A percentile compares a stretch with the other conserved stretches of the same genome.
Conservation (phyloP, 1,140 invertebrate genomes). For the Drosophila athabasca region DNA sequence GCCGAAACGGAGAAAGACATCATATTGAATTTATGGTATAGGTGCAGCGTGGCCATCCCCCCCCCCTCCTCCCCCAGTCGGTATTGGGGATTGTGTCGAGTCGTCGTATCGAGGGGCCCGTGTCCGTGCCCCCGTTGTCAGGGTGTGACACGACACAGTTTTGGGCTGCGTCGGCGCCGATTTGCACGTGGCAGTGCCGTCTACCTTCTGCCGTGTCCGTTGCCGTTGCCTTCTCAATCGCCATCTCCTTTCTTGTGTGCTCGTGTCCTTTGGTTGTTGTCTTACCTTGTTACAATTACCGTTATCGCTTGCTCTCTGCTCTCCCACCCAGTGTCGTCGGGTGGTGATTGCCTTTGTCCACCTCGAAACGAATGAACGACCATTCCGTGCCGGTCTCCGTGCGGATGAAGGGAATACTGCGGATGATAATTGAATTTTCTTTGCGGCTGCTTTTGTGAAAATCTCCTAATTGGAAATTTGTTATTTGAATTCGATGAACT, state of each 20-base stretch:
- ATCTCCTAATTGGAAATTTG: conserved; percentile 75
- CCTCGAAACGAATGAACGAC: conserved; percentile 26
- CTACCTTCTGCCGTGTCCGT: conserved; percentile 5
- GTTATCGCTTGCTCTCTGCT: conserved; percentile 30
- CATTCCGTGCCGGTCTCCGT: conserved; percentile 21
- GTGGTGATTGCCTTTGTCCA: conserved; percentile 52
- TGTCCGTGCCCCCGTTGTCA: background rate
- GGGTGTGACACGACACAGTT: conserved; percentile 46
- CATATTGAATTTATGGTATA: conserved; percentile 62
- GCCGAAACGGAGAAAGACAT: conserved; percentile 33
- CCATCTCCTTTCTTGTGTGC: conserved; percentile 13
- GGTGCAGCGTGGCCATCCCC: conserved; percentile 50
- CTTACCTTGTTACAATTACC: conserved; percentile 74
- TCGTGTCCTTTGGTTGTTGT: conserved; percentile 46
- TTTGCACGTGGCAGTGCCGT: conserved; percentile 27
- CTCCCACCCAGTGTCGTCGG: background rate
- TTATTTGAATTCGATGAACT: conserved; percentile 67
- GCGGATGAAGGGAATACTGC: conserved; percentile 42
- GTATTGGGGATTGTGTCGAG: conserved; percentile 2
- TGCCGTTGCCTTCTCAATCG: background rate
- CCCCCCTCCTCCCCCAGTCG: too few species aligned
- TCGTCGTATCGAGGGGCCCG: background rate
- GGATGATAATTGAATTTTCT: conserved; percentile 71
- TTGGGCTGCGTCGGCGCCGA: conserved; percentile 42
- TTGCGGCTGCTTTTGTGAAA: conserved; percentile 45